phyloP scores from a whole-genome alignment of 2,888 invertebrate genomes.

The Rhynchonema sp. region DNA sequence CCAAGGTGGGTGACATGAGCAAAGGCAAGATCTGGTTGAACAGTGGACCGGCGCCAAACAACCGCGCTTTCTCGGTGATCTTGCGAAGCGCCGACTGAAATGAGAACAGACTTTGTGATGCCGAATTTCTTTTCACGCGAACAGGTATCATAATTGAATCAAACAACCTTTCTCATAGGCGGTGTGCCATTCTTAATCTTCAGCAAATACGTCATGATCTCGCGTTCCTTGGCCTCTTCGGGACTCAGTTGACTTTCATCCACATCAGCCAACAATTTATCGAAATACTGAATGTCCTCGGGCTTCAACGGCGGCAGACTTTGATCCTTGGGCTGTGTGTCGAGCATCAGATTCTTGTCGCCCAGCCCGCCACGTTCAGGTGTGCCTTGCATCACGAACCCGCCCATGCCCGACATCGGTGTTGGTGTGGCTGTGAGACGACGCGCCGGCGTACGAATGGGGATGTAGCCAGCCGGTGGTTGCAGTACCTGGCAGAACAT shows the following conservation, averaged over 20 bases:
- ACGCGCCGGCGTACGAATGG: constrained; percentile 86
- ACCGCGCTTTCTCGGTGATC: constrained; percentile 93
- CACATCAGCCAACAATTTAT: constrained; percentile 87
- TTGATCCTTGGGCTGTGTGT: constrained; percentile 82
- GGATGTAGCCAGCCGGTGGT: constrained; percentile 83
- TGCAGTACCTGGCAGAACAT: constrained; percentile 45
- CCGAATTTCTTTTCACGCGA: not conserved
- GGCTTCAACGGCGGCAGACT: constrained; percentile 98
- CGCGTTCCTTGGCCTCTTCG: constrained; percentile 91
- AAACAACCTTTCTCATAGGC: constrained; percentile 67
- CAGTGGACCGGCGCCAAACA: constrained; percentile 91
- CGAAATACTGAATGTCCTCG: constrained; percentile 98
- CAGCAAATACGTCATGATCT: constrained; percentile 90
- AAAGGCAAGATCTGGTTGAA: constrained; percentile 97
- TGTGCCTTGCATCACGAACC: constrained; percentile 66
- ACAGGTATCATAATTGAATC: not conserved
- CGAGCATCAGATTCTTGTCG: constrained; percentile 30
- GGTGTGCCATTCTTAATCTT: constrained; percentile 99
- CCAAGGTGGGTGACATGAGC: constrained; percentile 97
- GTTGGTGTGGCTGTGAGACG: constrained; percentile 96
- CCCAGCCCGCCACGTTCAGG: constrained; percentile 15
- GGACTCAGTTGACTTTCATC: constrained; percentile 77
- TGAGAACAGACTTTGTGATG: not conserved
- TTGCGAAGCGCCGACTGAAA: constrained; percentile 59
- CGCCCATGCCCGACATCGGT: constrained; percentile 47